Percentiles rank a stretch among this genome's conserved stretches.
phyloP scores from a whole-genome alignment of 2,888 invertebrate species.

The Eristalinus sepulchralis region DNA sequence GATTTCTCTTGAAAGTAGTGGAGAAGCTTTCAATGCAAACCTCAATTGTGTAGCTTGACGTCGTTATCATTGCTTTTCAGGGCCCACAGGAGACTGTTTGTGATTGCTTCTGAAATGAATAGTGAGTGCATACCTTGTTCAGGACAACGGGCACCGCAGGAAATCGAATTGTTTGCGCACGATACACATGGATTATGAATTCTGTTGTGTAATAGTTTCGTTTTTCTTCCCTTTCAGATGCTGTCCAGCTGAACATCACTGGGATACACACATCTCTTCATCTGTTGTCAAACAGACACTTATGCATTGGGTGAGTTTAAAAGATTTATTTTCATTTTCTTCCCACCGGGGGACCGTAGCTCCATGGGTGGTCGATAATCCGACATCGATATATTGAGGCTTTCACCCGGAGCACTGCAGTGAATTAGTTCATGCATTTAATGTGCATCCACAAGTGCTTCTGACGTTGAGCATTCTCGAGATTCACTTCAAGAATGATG shows the following conservation, averaged over 20 bases:
- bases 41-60: not conserved
- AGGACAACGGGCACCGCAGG: not conserved
- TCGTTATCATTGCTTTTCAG: not conserved
- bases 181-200: not conserved
- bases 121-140: not conserved
- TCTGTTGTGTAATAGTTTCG: not conserved
- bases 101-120: not conserved
- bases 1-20: constrained; percentile 17
- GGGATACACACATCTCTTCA: not conserved
- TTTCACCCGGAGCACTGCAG: not conserved
- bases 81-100: not conserved
- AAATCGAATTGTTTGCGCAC: not conserved
- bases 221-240: constrained; percentile 36
- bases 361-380: not conserved
- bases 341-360: not conserved
- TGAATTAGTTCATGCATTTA: not conserved
- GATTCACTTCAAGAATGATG: not conserved
- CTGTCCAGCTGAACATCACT: not conserved
- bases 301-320: not conserved
- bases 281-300: not conserved
- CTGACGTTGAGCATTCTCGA: not conserved
- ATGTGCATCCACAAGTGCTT: not conserved
- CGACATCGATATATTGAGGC: not conserved
- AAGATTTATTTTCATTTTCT: not conserved
- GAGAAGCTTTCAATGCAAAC: not conserved